Evolutionary conservation across 1,140 invertebrate species (phyloP), one percentile per base, ranked within the genome.

Genomic region (Apis laboriosa): DNA sequence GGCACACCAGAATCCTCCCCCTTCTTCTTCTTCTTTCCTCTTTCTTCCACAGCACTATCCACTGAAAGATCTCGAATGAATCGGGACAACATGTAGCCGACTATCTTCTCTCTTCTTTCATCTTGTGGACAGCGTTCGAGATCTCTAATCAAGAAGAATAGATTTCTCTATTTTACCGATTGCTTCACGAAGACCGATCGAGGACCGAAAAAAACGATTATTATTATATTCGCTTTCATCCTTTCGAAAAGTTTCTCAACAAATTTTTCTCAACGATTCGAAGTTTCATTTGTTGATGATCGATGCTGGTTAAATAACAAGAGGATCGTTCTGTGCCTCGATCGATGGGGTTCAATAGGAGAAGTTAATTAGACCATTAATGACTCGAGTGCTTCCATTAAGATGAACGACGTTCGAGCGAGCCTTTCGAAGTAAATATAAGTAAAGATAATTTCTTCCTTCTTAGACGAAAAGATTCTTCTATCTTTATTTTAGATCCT

Each of bases 81-180:
- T 67, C 86, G 77, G 73, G 82, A 84, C 86, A 87, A 68, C 85
- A 87, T 87, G 43, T 68, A 87, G 81, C 67, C 51, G 76, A 76
- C 49, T 49, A 19, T 63, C 17, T 24, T n/a, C 43, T 51, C 60
- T 43, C 9, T 28, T 19, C 34, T 43, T 43, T 43, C 34, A 43
- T 43, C 34, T 43, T 43, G 34, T 0, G 34, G 4, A 43, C 2
- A 43, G 2, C 34, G 34, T 34, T 15, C 34, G 34, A 34, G 34
- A 4, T 34, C 34, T 43, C 34, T 43, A 7, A 43, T 43, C 34
- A 43, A 7, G 34, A 34, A 34, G 34, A 7, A 43, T 43, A 7
- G 34, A 43, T 7, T 43, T 43, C 34, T 43, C 34, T 7, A 7
- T 0, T 43, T 43, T 43, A 43, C 34, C 34, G 34, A 43, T 43